Conservation (phyloP, 1,140 invertebrate species). For the Luehdorfia chinensis region DNA sequence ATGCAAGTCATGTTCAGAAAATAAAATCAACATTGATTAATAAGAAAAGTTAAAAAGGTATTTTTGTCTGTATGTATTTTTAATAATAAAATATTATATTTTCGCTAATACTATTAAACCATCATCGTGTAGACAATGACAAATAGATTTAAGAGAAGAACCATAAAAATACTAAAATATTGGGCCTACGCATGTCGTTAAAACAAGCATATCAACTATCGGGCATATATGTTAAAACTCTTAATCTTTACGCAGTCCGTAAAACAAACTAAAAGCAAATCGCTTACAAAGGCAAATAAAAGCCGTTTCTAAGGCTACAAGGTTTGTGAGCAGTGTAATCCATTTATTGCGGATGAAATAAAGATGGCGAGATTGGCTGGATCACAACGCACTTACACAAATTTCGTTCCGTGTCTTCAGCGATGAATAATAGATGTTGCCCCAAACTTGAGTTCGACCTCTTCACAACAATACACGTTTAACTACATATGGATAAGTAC, state of each 20-base stretch:
- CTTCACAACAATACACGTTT: constrained; percentile 20
- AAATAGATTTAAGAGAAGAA: too few relatives aligned
- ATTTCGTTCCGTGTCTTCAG: constrained; percentile 67
- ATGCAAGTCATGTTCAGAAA: too few relatives aligned
- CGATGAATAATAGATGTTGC: constrained; percentile 70
- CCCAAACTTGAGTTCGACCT: constrained; percentile 36
- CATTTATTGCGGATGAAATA: constrained; percentile 72
- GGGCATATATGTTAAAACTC: too few relatives aligned
- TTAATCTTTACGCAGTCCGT: constrained; percentile 14
- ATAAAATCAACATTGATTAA: too few relatives aligned
- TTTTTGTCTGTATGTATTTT: too few relatives aligned
- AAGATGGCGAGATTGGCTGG: constrained; percentile 66
- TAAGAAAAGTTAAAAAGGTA: too few relatives aligned
- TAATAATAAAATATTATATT: too few relatives aligned
- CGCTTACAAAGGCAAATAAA: constrained; percentile 44
- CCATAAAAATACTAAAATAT: too few relatives aligned
- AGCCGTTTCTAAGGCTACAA: constrained; percentile 47
- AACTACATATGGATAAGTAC: neutral
- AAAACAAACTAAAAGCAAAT: constrained; percentile 34
- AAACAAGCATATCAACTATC: too few relatives aligned
- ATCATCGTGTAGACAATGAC: too few relatives aligned
- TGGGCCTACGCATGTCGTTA: too few relatives aligned
- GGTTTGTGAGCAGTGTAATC: constrained; percentile 60
- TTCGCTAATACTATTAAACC: too few relatives aligned
- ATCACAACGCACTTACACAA: constrained; percentile 73